These are phyloP conservation scores for Xestia rhomboidea DNA, from an alignment of 2,888 invertebrate species.

Conservation along the genomic window DNA sequence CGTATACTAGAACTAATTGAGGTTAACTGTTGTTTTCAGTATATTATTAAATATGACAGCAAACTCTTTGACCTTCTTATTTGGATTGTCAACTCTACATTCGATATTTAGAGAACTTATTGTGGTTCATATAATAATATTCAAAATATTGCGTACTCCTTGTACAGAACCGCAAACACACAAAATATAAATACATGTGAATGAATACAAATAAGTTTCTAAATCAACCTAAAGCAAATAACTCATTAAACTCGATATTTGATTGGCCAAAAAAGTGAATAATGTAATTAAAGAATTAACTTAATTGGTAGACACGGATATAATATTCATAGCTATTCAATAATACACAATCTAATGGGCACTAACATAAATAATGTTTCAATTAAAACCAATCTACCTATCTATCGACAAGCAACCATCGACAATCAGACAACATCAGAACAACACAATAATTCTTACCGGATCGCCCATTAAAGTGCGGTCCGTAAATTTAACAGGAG, in stretches of 20 bases:
- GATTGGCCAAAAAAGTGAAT: slow-evolving; percentile 16
- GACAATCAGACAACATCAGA: slow-evolving; percentile 70
- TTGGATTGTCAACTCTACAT: not conserved
- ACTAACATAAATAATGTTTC: slow-evolving; percentile 55
- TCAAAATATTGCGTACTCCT: not conserved
- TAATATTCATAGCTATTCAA: slow-evolving; percentile 14
- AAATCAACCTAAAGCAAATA: slow-evolving; percentile 4
- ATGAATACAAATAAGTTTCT: not conserved
- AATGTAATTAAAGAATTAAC: slow-evolving; percentile 23
- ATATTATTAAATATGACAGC: not conserved
- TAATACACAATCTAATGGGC: slow-evolving; percentile 34
- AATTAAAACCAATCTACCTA: slow-evolving; percentile 61
- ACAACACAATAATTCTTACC: slow-evolving; percentile 72
- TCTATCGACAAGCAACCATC: slow-evolving; percentile 65
- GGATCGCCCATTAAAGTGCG: slow-evolving; percentile 74
- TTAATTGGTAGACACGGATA: slow-evolving; percentile 37
- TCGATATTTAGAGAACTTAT: no score
- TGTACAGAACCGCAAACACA: no score
- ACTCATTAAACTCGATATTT: not conserved
- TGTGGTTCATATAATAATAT: no score
- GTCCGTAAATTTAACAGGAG: slow-evolving; percentile 78
- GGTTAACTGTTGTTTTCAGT: not conserved
- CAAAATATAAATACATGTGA: not conserved
- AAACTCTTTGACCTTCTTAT: not conserved
- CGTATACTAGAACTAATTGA: not conserved